Base-by-base conservation (phyloP, 53 echinoderm and acorn worm genomes). In the Actinopyga echinites region DNA sequence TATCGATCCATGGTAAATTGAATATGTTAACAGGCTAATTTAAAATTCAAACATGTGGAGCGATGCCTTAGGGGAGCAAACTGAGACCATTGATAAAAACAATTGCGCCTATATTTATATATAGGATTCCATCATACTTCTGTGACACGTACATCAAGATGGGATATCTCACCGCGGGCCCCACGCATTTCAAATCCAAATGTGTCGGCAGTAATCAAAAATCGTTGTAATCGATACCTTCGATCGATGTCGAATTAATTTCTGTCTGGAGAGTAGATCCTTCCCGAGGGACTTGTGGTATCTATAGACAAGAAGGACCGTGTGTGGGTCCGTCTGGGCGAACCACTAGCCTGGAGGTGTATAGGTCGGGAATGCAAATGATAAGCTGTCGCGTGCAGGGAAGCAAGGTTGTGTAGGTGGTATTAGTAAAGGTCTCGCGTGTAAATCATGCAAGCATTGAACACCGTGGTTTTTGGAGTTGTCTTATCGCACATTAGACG, bases 201-300 rank as follows among this genome's bases (percentile, higher is more conserved):
- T 44, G 42, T 71, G 71, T 71, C 71, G 71, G 71, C 71, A 71
- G 15, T 42, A 26, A 30, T 71, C 63, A 40, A 71, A 34, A 71
- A 42, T 23, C 35, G 38, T 71, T 10, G 71, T 36, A 71, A 71
- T 71, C 71, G 34, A 71, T 71, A 71, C 42, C 42, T 36, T 43
- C 40, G 71, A 71, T 71, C 71, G 44, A 42, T 71, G 71, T 71
- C 71, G 40, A 13, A n/a, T 71, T 71, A 71, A 71, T 71, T 71
- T 71, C 71, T 71, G 71, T 71, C 71, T 71, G 71, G 71, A 71
- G 71, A 71, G 25, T 71, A 42, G 71, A 71, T 38, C 71, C 71
- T 19, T 40, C 71, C 71, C 71, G n/a, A 19, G 71, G 26, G 71
- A 71, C 44, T 12, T 13, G 43, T 24, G 38, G 44, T 71, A 44